Evolutionary conservation across 2,888 invertebrate species (phyloP).

Genomic region (Trachelus iudaicus): DNA sequence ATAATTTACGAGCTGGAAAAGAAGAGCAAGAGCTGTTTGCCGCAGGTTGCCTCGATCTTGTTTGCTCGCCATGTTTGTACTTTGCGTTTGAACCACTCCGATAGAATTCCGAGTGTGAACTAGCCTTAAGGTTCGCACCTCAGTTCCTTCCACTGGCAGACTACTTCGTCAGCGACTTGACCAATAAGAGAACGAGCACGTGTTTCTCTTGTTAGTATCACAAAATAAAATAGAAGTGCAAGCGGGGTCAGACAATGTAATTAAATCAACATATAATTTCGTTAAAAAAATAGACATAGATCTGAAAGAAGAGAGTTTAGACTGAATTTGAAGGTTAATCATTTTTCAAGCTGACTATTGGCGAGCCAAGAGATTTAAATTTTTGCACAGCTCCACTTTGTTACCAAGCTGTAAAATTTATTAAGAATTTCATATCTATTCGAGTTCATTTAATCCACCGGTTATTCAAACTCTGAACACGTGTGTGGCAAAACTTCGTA

Average conservation of each 20-base stretch:
- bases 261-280: neutral
- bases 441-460: neutral
- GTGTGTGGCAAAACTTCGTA: neutral
- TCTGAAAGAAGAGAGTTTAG: neutral
- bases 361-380: neutral
- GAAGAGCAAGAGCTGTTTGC: slow-evolving; percentile 10
- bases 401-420: neutral
- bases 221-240: neutral
- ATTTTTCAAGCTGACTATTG: too few relatives aligned
- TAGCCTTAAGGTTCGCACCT: neutral
- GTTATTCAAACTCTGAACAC: neutral
- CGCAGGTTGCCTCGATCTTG: slow-evolving; percentile 12
- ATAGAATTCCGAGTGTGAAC: slow-evolving; percentile 20
- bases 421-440: neutral
- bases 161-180: neutral
- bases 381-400: neutral
- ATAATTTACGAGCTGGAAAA: slow-evolving; percentile 18
- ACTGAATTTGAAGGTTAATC: neutral
- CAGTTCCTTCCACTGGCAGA: neutral
- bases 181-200: neutral
- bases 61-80: slow-evolving; percentile 22
- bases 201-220: neutral
- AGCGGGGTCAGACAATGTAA: neutral
- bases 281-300: neutral
- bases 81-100: slow-evolving; percentile 15